Evolutionary conservation across 2,113 vertebrate genomes (phyloP), one percentile per base, ranked within the genome.

Genomic region (Bos indicus): DNA sequence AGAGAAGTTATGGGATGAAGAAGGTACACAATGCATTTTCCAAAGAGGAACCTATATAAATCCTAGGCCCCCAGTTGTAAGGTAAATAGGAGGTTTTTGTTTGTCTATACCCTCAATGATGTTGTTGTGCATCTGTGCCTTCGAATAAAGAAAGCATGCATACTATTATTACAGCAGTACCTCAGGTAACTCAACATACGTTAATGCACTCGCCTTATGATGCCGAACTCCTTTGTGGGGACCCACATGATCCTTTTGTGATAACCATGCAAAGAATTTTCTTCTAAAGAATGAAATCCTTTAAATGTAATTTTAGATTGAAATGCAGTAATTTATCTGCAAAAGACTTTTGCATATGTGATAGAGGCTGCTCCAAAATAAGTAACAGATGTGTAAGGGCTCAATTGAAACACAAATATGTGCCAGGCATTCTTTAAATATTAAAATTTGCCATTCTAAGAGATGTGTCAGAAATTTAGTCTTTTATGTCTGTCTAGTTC

Each of bases 301-400:
- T 97, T 95, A 97, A 96, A 91, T 94, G 64, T 90, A 82, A 89
- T 98, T 98, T 95, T 82, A 96, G 85, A 96, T 93, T 26, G 97
- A 98, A 98, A 97, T 97, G 91, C 95, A 98, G 95, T 91, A 96
- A 98, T 97, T 77, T 98, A 98, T 98, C 97, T 96, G 97, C 95
- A 98, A 98, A 97, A 97, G 98, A 97, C 97, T 98, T 98, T 98
- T 98, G 96, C 96, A 97, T 97, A 96, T 97, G 92, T 97, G 97
- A 97, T 96, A 97, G 96, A 92, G 88, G 97, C 98, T 98, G 95
- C 94, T 98, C 98, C 98, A 98, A 98, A 98, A 98, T 98, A 98
- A 98, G 98, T 98, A 99, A 98, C 98, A 98, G 98, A 97, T 98
- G 97, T 97, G 97, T 94, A 98, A 98, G 95, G 98, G 96, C 97